phyloP scores from a whole-genome alignment of 1,140 invertebrate species.

The Caenorhabditis remanei region DNA sequence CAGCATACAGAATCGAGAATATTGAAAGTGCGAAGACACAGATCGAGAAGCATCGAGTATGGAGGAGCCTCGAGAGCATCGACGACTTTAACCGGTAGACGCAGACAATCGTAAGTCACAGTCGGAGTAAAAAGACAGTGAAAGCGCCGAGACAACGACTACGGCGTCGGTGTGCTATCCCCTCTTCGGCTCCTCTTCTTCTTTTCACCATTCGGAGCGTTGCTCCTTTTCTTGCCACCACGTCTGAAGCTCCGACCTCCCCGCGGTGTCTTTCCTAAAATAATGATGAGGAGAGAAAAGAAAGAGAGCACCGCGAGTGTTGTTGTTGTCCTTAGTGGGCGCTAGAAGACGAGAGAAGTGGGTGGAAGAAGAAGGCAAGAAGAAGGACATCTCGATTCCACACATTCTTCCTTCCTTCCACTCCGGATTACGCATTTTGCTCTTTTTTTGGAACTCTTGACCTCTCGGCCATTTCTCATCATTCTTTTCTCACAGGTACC shows the following conservation, averaged over 20 bases:
- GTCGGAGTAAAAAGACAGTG: background rate
- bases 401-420: background rate
- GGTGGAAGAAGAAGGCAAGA: background rate
- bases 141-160: background rate
- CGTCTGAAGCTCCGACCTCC: constrained; percentile 52
- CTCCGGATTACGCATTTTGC: constrained; percentile 24
- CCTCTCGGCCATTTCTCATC: background rate
- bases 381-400: background rate
- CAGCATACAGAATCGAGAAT: constrained; percentile 31
- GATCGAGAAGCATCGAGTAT: constrained; percentile 41
- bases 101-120: constrained; percentile 53
- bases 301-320: constrained; percentile 52
- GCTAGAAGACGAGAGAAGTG: constrained; percentile 35
- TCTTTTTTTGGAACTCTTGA: background rate
- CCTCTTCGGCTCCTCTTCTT: constrained; percentile 22
- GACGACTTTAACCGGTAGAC: constrained; percentile 22
- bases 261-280: constrained; percentile 42
- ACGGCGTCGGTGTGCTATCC: constrained; percentile 6
- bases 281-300: constrained; percentile 49
- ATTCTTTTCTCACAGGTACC: background rate
- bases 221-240: constrained; percentile 38
- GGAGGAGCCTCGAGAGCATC: too few relatives aligned
- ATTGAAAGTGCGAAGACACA: constrained; percentile 53
- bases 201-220: too few relatives aligned
- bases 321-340: constrained; percentile 56